Conservation (phyloP, 1,140 invertebrate genomes). For the Leptestheria dahalacensis region DNA sequence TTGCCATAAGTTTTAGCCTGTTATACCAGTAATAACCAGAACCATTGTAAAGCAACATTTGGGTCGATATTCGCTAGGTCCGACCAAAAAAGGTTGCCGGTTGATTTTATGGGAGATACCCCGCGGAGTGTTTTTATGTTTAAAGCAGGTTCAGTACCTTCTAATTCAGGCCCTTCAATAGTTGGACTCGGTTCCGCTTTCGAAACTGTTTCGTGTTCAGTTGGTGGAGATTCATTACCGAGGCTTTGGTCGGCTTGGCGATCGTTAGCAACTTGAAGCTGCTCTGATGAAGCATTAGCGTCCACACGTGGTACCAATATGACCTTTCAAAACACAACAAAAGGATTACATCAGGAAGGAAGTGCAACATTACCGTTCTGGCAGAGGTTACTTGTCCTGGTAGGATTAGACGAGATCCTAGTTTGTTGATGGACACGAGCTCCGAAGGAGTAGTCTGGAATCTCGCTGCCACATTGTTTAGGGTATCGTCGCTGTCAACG, state of each 20-base stretch:
- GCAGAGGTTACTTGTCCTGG: conserved; percentile 50
- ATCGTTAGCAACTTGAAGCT: too few species aligned
- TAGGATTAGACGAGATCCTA: conserved; percentile 75
- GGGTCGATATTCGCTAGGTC: too few species aligned
- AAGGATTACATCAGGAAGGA: conserved; percentile 8
- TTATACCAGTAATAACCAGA: too few species aligned
- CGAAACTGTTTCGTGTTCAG: neutral
- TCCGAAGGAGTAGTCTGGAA: conserved; percentile 96
- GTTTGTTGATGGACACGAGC: conserved; percentile 82
- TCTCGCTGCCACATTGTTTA: conserved; percentile 84
- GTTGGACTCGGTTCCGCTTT: neutral
- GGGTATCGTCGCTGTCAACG: conserved; percentile 45
- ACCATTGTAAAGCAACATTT: too few species aligned
- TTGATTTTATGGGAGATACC: too few species aligned
- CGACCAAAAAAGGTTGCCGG: too few species aligned
- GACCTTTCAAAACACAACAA: conserved; percentile 6
- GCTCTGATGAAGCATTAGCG: neutral
- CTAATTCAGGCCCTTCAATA: too few species aligned
- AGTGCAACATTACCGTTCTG: too few species aligned
- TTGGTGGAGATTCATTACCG: neutral
- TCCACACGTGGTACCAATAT: neutral
- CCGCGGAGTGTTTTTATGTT: too few species aligned
- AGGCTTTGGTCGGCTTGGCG: too few species aligned
- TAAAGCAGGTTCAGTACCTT: too few species aligned
- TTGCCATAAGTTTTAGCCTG: too few species aligned